phyloP scores from a whole-genome alignment of 2,888 invertebrate species.

The Lasioglossum leucozonium region DNA sequence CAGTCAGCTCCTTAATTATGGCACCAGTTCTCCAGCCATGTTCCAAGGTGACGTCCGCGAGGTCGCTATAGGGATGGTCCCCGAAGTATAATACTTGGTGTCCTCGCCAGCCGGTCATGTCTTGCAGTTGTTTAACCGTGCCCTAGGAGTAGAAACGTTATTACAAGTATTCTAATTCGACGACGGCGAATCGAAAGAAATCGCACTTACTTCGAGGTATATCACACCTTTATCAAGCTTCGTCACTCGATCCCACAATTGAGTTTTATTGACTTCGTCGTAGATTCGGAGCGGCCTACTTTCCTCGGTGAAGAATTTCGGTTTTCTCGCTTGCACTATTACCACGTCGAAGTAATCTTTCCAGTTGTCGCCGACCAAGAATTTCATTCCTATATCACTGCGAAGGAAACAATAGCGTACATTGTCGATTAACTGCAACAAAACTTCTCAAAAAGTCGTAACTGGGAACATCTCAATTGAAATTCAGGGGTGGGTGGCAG shows the following conservation, averaged over 20 bases:
- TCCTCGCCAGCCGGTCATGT: slow-evolving; percentile 96
- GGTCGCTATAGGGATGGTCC: slow-evolving; percentile 98
- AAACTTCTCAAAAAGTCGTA: background rate
- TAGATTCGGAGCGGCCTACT: slow-evolving; percentile 95
- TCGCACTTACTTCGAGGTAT: slow-evolving; percentile 92
- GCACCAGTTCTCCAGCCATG: slow-evolving; percentile 99
- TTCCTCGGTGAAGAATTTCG: slow-evolving; percentile 97
- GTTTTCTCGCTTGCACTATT: slow-evolving; percentile 97
- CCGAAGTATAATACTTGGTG: slow-evolving; percentile 98
- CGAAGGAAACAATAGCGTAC: background rate
- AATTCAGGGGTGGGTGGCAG: background rate
- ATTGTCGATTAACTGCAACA: background rate
- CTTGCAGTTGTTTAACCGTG: slow-evolving; percentile 95
- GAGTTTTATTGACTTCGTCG: slow-evolving; percentile 91
- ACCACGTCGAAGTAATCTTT: slow-evolving; percentile 96
- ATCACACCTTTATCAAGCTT: slow-evolving; percentile 94
- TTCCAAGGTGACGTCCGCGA: slow-evolving; percentile 97
- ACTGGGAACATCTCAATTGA: background rate
- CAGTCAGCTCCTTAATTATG: slow-evolving; percentile 97
- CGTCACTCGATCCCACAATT: slow-evolving; percentile 96
- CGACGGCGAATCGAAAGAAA: background rate
- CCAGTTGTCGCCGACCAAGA: slow-evolving; percentile 95
- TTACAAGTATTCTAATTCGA: background rate
- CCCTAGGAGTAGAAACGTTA: slow-evolving; percentile 88
- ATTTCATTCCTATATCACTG: slow-evolving; percentile 96